Conservation (phyloP, 2,113 vertebrate species). For the Eurystomus gularis region DNA sequence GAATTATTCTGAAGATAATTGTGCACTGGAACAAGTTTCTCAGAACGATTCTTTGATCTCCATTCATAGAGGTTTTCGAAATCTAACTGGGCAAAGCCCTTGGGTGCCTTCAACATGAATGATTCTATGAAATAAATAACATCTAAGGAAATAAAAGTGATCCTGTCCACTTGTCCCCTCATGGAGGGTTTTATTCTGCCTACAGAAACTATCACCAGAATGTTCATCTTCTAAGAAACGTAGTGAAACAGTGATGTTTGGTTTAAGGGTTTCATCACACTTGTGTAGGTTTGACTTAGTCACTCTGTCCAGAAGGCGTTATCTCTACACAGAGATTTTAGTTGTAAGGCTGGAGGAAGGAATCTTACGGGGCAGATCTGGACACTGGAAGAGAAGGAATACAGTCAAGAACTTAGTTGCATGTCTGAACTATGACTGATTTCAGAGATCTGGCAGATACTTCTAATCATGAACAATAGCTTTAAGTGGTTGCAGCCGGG, state of each 20-base stretch:
- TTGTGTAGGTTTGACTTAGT: not conserved
- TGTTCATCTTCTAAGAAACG: not conserved
- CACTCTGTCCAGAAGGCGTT: not conserved
- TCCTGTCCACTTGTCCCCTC: not conserved
- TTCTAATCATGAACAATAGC: not conserved
- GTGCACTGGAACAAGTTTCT: not conserved
- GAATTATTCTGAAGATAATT: not conserved
- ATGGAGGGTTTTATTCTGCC: not conserved
- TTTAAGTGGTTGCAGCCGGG: not conserved
- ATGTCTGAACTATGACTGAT: not conserved
- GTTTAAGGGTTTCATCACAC: not conserved
- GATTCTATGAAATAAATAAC: not conserved
- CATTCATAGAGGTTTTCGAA: not conserved
- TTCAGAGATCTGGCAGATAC: not conserved
- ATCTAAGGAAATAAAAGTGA: not conserved
- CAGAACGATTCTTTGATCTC: not conserved
- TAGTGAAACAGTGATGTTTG: not conserved
- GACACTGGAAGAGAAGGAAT: not conserved
- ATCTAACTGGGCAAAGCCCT: not conserved
- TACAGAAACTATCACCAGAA: not conserved
- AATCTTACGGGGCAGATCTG: not conserved
- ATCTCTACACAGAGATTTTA: not conserved
- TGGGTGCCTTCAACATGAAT: not conserved
- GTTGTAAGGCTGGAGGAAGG: not conserved
- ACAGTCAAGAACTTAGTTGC: not conserved